phyloP scores from a whole-genome alignment of 2,113 vertebrate genomes.

The Vulpes lagopus region DNA sequence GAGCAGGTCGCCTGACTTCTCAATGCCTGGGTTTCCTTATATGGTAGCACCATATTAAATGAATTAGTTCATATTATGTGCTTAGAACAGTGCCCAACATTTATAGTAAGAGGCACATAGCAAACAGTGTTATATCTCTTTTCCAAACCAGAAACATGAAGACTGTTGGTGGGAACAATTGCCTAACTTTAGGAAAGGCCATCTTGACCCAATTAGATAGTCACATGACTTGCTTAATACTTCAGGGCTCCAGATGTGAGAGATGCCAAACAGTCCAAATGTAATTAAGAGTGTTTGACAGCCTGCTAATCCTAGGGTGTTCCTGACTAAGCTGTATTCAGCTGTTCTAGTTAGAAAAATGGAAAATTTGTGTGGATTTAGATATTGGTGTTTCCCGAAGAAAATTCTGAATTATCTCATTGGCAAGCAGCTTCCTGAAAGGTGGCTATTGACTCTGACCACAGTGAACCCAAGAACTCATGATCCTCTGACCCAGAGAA shows the following conservation, averaged over 20 bases:
- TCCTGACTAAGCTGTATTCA: background rate
- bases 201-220: background rate
- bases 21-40: background rate
- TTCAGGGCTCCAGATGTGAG: background rate
- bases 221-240: background rate
- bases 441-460: constrained; percentile 19
- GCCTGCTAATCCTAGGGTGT: background rate
- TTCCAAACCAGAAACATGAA: background rate
- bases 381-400: background rate
- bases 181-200: background rate
- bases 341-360: background rate
- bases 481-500: constrained; percentile 55
- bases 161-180: background rate
- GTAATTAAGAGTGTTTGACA: background rate
- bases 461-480: constrained; percentile 12
- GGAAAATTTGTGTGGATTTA: background rate
- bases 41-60: background rate
- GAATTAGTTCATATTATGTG: background rate
- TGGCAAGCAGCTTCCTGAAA: constrained; percentile 31
- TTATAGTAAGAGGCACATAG: background rate
- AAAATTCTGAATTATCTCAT: constrained; percentile 6
- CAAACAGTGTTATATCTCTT: background rate
- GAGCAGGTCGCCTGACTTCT: background rate
- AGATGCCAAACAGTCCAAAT: background rate
- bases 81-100: background rate